Conservation (phyloP, 2,888 invertebrate genomes). For the Graphium colonna region DNA sequence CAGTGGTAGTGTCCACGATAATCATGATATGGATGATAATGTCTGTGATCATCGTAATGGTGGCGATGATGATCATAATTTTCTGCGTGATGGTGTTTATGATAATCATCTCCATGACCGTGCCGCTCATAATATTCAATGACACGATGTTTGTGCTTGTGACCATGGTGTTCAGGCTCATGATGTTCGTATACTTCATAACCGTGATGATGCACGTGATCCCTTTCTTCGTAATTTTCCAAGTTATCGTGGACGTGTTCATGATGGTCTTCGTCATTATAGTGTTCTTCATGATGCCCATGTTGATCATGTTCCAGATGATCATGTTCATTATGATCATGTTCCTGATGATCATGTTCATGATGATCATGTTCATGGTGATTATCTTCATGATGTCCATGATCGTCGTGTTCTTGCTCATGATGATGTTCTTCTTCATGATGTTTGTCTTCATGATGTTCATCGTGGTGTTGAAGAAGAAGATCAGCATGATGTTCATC, state of each 20-base stretch:
- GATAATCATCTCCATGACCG: not conserved
- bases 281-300: not conserved
- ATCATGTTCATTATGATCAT: constrained; percentile 8
- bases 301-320: not conserved
- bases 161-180: not conserved
- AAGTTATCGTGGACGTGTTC: not conserved
- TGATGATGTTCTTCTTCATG: constrained; percentile 31
- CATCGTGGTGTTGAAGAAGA: too few relatives aligned
- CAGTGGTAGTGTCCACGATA: not conserved
- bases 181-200: constrained; percentile 2
- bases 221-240: not conserved
- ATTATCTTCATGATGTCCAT: constrained; percentile 4
- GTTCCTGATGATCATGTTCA: constrained; percentile 34
- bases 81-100: constrained; percentile 1
- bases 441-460: constrained; percentile 27
- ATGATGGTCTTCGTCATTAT: not conserved
- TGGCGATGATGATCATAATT: not conserved
- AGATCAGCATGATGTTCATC: constrained; percentile 1
- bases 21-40: not conserved
- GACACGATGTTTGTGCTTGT: constrained; percentile 4
- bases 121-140: constrained; percentile 9
- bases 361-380: constrained; percentile 24
- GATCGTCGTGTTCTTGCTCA: constrained; percentile 23
- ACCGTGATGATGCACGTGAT: not conserved
- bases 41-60: constrained; percentile 3